A percentile compares a stretch with the other conserved stretches of the same genome.
phyloP scores from a whole-genome alignment of 1,140 invertebrate species.

The Holotrichia oblita region DNA sequence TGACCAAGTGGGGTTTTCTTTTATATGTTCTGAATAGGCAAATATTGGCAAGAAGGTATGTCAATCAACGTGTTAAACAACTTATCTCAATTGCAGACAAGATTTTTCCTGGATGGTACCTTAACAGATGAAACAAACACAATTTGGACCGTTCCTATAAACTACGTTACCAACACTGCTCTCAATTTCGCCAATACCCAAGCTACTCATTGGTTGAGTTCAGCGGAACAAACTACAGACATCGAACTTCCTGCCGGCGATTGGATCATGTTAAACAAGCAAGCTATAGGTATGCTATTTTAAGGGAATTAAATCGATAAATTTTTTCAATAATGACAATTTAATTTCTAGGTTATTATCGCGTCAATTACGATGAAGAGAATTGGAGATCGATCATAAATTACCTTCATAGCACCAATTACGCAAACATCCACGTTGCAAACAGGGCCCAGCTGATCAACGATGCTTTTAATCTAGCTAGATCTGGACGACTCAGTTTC shows the following conservation, averaged over 20 bases:
- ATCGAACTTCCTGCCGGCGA: background rate
- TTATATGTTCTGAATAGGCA: no score
- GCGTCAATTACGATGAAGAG: slow-evolving; percentile 35
- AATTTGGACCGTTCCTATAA: slow-evolving; percentile 44
- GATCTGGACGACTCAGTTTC: slow-evolving; percentile 66
- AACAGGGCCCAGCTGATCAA: slow-evolving; percentile 77
- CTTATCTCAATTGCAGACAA: background rate
- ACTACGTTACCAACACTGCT: background rate
- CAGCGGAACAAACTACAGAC: background rate
- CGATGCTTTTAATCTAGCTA: slow-evolving; percentile 79
- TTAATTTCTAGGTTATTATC: slow-evolving; percentile 43
- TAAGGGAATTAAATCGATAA: background rate
- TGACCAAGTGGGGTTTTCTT: no score
- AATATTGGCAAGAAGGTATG: no score
- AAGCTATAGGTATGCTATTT: background rate
- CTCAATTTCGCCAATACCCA: background rate
- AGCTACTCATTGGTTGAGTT: slow-evolving; percentile 41
- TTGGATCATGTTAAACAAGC: slow-evolving; percentile 3
- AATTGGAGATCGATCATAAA: slow-evolving; percentile 19
- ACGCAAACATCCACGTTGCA: background rate
- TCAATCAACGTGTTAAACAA: no score
- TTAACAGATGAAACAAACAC: slow-evolving; percentile 40
- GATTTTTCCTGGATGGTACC: background rate
- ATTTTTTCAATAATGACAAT: background rate
- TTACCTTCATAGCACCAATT: slow-evolving; percentile 16